Evolutionary conservation across 2,888 invertebrate genomes (phyloP), one percentile per base, ranked within the genome.

Genomic region (Neoascia interrupta): DNA sequence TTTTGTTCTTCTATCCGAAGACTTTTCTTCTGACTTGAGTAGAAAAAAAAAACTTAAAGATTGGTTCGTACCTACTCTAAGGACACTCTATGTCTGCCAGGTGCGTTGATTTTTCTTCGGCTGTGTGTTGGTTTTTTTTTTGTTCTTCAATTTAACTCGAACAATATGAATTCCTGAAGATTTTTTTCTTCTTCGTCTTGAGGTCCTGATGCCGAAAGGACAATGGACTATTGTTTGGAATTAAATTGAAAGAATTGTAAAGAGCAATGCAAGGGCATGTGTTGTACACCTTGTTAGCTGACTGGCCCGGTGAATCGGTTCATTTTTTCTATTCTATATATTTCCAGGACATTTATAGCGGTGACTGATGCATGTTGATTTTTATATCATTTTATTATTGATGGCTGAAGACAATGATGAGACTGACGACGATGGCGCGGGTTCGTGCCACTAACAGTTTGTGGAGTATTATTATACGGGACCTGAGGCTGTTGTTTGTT

Each of bases 71-170:
- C n/a, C n/a, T n/a, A 47, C 61, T 37, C 16, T 56, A 72, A 76
- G 76, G 72, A 75, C 75, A 51, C 69, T 63, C 74, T 26, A 47
- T 23, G 63, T n/a, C n/a, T 63, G 69, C 75, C 75, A 75, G 75
- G 75, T 75, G 75, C 63, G 68, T 68, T 60, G 60, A 53, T 47
- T 39, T 61, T 68, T 34, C 41, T 47, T 47, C 68, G 47, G 28
- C 26, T 18, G 31, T 31, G 23, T n/a, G n/a, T n/a, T n/a, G n/a
- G n/a, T n/a, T n/a, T n/a, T n/a, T 13, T 26, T 60, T 51, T 63
- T 64, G 51, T 70, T 70, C 58, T 63, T 72, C 53, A 64, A 76
- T 76, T 76, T 58, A 76, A 76, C 47, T 53, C 39, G 76, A 76
- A 76, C 76, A 72, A 76, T 76, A 72, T 64, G 72, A 76, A 76